Percentiles rank a stretch among this genome's conserved stretches.
Conservation (phyloP, 2,888 invertebrate genomes). For the Cryptus viduatorius region DNA sequence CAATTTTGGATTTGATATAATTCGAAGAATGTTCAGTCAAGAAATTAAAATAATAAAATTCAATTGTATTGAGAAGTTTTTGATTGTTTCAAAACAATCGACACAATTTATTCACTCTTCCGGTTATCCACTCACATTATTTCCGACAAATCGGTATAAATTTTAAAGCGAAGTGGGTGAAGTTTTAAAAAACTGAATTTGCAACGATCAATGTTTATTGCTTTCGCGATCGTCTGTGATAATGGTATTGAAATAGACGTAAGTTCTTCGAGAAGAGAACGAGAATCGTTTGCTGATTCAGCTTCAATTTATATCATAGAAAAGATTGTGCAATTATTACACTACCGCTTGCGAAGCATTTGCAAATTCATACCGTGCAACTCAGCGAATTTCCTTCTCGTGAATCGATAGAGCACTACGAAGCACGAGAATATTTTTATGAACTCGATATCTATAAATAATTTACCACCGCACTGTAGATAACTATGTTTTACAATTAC, state of each 20-base stretch:
- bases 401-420: slow-evolving; percentile 18
- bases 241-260: neutral
- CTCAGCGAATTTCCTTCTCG: slow-evolving; percentile 5
- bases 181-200: neutral
- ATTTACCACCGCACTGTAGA: neutral
- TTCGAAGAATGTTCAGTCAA: no score
- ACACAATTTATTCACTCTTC: no score
- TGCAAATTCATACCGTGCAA: slow-evolving; percentile 31
- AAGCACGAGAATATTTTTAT: neutral
- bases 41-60: no score
- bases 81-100: no score
- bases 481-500: neutral
- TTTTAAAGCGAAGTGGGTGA: neutral
- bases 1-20: no score
- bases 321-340: slow-evolving; percentile 26
- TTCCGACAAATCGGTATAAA: neutral
- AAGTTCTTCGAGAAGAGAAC: neutral
- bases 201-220: no score
- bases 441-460: neutral
- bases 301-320: slow-evolving; percentile 4
- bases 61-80: no score
- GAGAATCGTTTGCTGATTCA: slow-evolving; percentile 17
- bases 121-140: neutral
- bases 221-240: neutral
- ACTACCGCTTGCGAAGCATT: slow-evolving; percentile 35